Conservation (phyloP, 2,113 vertebrate genomes). For the Bungarus multicinctus region DNA sequence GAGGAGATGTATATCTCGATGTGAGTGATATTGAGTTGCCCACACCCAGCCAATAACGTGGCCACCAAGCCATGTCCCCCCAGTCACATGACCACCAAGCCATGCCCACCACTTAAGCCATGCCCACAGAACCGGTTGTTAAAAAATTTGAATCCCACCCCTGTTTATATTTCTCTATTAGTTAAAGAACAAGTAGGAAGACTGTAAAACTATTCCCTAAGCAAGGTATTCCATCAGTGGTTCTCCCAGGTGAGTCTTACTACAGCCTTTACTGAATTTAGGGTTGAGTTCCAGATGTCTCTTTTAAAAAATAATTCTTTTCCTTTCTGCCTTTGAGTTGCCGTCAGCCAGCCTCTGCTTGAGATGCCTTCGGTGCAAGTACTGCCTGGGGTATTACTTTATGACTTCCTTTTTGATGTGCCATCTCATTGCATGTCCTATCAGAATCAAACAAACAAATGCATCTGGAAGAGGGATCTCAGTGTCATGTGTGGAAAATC, state of each 20-base stretch:
- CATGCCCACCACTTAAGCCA: no score
- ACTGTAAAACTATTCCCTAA: neutral
- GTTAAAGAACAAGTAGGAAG: conserved; percentile 1
- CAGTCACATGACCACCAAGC: no score
- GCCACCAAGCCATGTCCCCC: no score
- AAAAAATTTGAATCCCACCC: no score
- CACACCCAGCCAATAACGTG: no score
- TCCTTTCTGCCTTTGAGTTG: conserved; percentile 32
- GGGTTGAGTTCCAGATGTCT: conserved; percentile 28
- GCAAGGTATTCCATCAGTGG: neutral
- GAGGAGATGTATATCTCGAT: no score
- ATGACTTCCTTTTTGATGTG: conserved; percentile 39
- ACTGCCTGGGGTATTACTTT: conserved; percentile 39
- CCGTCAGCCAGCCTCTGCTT: neutral
- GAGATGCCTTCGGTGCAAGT: conserved; percentile 42
- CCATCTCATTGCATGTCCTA: conserved; percentile 31
- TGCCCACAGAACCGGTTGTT: no score
- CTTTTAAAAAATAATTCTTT: conserved; percentile 41
- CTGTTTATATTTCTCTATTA: neutral
- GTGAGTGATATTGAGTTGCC: no score
- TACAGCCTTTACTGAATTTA: conserved; percentile 20
- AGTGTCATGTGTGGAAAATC: conserved; percentile 22
- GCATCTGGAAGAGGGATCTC: conserved; percentile 31
- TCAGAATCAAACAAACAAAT: conserved; percentile 53
- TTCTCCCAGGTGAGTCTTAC: conserved; percentile 13